Conservation (phyloP, 2,113 vertebrate species). For the Tautogolabrus adspersus region DNA sequence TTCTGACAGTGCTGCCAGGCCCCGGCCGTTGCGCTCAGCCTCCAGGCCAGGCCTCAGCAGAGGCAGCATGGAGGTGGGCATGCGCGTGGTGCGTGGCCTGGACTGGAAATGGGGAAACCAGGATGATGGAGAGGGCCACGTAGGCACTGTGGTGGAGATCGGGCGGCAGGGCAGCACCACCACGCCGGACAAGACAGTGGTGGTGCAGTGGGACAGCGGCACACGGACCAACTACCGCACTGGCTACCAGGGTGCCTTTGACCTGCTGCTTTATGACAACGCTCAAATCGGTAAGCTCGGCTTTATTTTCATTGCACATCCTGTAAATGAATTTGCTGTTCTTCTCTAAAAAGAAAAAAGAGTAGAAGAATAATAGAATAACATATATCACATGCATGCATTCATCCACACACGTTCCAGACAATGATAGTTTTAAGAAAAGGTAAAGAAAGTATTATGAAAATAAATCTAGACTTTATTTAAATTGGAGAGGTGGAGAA, state of each 20-base stretch:
- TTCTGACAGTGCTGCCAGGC: conserved; percentile 55
- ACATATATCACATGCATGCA: too few relatives aligned
- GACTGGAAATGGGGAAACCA: conserved; percentile 99
- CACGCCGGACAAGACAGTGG: conserved; percentile 96
- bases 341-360: too few relatives aligned
- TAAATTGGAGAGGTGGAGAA: too few relatives aligned
- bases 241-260: conserved; percentile 94
- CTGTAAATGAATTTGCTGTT: too few relatives aligned
- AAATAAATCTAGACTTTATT: too few relatives aligned
- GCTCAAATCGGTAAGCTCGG: conserved; percentile 92
- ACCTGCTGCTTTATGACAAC: conserved; percentile 97
- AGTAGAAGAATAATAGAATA: too few relatives aligned
- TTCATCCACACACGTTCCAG: too few relatives aligned
- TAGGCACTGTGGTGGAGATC: conserved; percentile 97
- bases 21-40: conserved; percentile 59
- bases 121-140: conserved; percentile 94
- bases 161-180: conserved; percentile 96
- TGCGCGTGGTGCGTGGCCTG: conserved; percentile 94
- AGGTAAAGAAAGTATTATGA: too few relatives aligned
- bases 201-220: conserved; percentile 98
- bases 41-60: conserved; percentile 62
- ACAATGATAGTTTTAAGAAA: too few relatives aligned
- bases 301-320: too few relatives aligned
- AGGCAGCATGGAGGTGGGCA: conserved; percentile 96
- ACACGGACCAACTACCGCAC: conserved; percentile 98